A percentile compares a stretch with the other conserved stretches of the same genome.
These are phyloP conservation scores for Tauraco hartlaubi DNA, from an alignment of 2,797 vertebrate species.

Conservation along the genomic window DNA sequence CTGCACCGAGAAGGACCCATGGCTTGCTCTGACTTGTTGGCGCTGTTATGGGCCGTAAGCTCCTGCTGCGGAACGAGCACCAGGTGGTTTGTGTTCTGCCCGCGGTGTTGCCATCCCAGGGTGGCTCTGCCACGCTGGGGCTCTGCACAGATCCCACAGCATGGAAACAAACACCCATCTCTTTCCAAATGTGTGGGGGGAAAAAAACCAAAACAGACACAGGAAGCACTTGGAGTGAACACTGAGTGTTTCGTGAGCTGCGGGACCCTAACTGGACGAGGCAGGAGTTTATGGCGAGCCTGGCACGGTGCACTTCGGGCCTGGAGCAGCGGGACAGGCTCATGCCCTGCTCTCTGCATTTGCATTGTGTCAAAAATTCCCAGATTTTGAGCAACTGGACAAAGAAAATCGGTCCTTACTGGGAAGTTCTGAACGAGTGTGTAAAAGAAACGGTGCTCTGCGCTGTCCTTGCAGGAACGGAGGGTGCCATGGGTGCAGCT, in stretches of 20 bases:
- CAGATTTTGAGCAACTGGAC: neutral
- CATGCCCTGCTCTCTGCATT: neutral
- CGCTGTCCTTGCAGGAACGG: too few species aligned
- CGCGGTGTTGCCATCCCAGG: fast-evolving
- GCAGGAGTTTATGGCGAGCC: neutral
- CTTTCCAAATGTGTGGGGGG: neutral
- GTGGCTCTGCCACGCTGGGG: fast-evolving
- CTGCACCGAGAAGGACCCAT: fast-evolving
- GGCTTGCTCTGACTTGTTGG: fast-evolving
- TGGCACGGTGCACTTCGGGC: fast-evolving
- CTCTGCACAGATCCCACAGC: neutral
- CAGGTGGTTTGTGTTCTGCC: fast-evolving
- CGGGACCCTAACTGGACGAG: neutral
- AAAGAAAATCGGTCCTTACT: neutral
- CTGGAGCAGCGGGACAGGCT: fast-evolving
- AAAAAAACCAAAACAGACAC: too few species aligned
- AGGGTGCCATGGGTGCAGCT: neutral
- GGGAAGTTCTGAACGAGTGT: too few species aligned
- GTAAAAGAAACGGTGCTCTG: too few species aligned
- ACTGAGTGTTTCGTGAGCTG: fast-evolving
- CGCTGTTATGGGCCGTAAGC: fast-evolving
- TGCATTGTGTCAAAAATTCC: neutral
- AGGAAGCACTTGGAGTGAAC: neutral
- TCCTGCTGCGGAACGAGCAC: neutral
- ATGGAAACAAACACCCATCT: too few species aligned